Base-by-base conservation (phyloP, 2,797 vertebrate species). In the Sebastes goodei region DNA sequence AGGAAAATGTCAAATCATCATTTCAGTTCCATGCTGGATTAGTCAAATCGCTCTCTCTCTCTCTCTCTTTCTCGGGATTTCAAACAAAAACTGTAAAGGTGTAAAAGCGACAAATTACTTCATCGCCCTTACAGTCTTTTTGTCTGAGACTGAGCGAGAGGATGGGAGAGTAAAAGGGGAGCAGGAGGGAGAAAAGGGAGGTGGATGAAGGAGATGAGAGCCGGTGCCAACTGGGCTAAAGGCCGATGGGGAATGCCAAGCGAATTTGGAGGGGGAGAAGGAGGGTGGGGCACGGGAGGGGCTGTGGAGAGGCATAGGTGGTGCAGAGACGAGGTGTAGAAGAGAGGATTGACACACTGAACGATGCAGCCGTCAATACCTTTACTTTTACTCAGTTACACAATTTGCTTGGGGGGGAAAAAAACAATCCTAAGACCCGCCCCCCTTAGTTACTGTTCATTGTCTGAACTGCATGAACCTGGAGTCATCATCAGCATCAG, bases 191-290 rank as follows among this genome's bases (percentile, higher is more conserved):
- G 78, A 52, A 52, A 15, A 20, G 61, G 71, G 32, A 42, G 76
- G 74, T 12, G 61, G 57, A 70, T 6, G 29, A 74, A 80, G 74
- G 71, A 71, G 68, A 76, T 71, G 65, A 78, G 68, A 85, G 71
- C 55, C 29, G 38, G 61, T 91, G 91, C 94, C 91, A 91, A 94
- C 83, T 95, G 91, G 90, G 94, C 73, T 79, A 93, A 93, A 94
- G 88, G 89, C 87, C 71, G 66, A 71, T 2, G 65, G 71, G 76
- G 71, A 85, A 86, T 87, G 93, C 86, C 86, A 91, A 89, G 88
- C 63, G 27, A 83, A 42, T 72, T 64, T 72, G 73, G 70, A 75
- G 42, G 72, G 71, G 76, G 69, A 79, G 76, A 68, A 60, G 66
- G 75, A 67, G 81, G 81, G 69, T 23, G 66, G 57, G 56, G 67